Conservation (phyloP, 2,797 vertebrate species). For the Lindbergichthys nudifrons region DNA sequence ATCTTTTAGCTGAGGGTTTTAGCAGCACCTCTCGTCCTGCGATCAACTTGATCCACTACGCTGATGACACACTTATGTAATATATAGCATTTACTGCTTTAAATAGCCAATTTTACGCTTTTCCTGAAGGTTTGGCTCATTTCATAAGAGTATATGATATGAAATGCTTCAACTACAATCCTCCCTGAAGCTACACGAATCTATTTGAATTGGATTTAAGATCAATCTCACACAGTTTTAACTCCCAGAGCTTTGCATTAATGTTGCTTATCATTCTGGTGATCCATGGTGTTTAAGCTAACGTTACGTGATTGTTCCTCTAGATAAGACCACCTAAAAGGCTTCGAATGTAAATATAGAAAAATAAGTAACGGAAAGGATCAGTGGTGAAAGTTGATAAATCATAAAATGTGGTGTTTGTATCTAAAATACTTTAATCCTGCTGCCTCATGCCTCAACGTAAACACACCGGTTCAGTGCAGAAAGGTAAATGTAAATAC, state of each 20-base stretch:
- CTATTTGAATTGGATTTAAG: background rate
- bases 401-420: conserved; percentile 54
- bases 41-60: conserved; percentile 3
- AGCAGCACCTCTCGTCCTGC: conserved; percentile 5
- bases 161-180: background rate
- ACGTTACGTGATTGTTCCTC: conserved; percentile 12
- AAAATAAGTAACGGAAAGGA: conserved; percentile 30
- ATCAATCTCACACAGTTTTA: background rate
- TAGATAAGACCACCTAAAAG: conserved; percentile 20
- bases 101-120: background rate
- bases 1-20: conserved; percentile 9
- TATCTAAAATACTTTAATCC: conserved; percentile 67
- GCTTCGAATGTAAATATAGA: conserved; percentile 37
- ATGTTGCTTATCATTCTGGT: background rate
- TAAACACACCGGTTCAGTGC: conserved; percentile 41
- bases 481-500: conserved; percentile 31
- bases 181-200: background rate
- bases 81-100: background rate
- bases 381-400: conserved; percentile 19
- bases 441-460: conserved; percentile 29
- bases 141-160: background rate
- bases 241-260: conserved; percentile 14
- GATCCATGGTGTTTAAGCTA: conserved; percentile 1
- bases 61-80: background rate
- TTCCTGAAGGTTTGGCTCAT: background rate